phyloP scores from a whole-genome alignment of 2,797 vertebrate genomes.

The Acanthornis magna region DNA sequence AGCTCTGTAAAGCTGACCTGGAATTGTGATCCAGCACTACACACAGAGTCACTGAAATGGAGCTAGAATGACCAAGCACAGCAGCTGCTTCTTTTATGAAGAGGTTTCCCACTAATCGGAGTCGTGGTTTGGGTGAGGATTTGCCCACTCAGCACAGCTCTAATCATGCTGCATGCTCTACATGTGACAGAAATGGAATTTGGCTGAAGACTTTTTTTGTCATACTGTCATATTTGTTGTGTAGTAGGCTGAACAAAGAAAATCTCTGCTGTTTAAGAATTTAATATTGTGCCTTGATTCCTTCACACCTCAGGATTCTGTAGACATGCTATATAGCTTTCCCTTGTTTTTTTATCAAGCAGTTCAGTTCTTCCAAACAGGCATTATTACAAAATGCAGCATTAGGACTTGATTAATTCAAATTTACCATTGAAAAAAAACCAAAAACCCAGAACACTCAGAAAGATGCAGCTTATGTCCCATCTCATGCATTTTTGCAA shows the following conservation, averaged over 20 bases:
- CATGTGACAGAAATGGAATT: not conserved
- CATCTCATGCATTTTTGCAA: not conserved
- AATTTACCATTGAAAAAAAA: not conserved
- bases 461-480: not conserved
- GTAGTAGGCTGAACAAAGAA: not conserved
- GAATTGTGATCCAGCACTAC: not conserved
- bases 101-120: not conserved
- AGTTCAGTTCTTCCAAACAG: not conserved
- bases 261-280: not conserved
- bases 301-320: not conserved
- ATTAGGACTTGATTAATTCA: not conserved
- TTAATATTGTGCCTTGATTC: not conserved
- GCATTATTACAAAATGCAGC: not conserved
- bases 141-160: rapidly evolving
- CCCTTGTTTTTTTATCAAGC: not conserved
- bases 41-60: not conserved
- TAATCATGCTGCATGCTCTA: not conserved
- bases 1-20: not conserved
- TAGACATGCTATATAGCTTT: not conserved
- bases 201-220: not conserved
- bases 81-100: not conserved
- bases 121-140: not conserved
- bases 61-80: not conserved
- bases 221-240: not conserved
- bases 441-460: not conserved